Base-by-base conservation (phyloP, 2,888 invertebrate species). In the Protula sp. region DNA sequence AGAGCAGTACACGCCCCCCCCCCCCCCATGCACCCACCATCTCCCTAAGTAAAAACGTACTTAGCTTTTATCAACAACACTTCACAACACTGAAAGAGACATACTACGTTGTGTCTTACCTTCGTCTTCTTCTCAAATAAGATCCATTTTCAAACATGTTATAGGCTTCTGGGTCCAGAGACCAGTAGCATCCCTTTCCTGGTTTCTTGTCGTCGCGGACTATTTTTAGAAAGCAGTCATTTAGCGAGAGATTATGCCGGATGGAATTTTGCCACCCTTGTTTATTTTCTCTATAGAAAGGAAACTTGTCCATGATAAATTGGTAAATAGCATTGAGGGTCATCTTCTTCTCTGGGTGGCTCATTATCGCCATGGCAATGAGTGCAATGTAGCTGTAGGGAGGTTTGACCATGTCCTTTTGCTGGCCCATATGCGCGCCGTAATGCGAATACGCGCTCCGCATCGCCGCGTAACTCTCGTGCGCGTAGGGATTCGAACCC, bases 71-170 rank as follows among this genome's bases (percentile, higher is more conserved):
- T n/a, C n/a, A n/a, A n/a, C n/a, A n/a, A n/a, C n/a, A n/a, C n/a
- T n/a, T n/a, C n/a, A n/a, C n/a, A n/a, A n/a, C n/a, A n/a, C n/a
- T n/a, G n/a, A n/a, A n/a, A n/a, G n/a, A n/a, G n/a, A n/a, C n/a
- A n/a, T n/a, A n/a, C n/a, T n/a, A n/a, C n/a, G n/a, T n/a, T n/a
- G n/a, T n/a, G n/a, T 19, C 38, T 38, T 38, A 38, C 38, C 38
- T 38, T 38, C 78, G 68, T 29, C 81, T 67, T 2, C 97, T 87
- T 24, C 97, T 85, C 67, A 97, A 83, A 75, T 94, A 97, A 14
- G 94, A 94, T 0, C 95, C 95, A 76, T 97, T 97, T 76, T 97
- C 95, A 81, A 97, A 97, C 93, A 93, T 93, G 78, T 92, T 92
- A 79, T 91, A 89, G 26, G 92, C 92, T 79, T 95, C 95, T 0